Conservation (phyloP, 2,888 invertebrate species). For the Scaeva pyrastri region DNA sequence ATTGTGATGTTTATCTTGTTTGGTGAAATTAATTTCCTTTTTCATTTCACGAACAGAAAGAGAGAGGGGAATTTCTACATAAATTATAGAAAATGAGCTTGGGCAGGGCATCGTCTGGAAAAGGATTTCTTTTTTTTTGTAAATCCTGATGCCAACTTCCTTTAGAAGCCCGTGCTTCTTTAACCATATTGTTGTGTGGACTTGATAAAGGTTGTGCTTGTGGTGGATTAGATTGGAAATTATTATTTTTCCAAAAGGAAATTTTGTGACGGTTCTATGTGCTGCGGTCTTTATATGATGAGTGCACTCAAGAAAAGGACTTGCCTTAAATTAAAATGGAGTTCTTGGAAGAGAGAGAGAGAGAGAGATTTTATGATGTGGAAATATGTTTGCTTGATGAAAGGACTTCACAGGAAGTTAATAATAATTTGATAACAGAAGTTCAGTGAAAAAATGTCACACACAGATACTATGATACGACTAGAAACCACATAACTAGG, state of each 20-base stretch:
- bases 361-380: no score
- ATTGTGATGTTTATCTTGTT: slow-evolving; percentile 36
- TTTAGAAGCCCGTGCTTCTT: not conserved
- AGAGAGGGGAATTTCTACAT: not conserved
- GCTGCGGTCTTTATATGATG: not conserved
- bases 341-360: not conserved
- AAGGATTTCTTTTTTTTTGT: slow-evolving; percentile 19
- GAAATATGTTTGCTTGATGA: no score
- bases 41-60: slow-evolving; percentile 3
- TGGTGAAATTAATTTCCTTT: slow-evolving; percentile 50
- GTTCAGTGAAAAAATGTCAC: no score
- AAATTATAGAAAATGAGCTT: not conserved
- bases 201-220: slow-evolving; percentile 19
- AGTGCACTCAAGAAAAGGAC: not conserved
- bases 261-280: not conserved
- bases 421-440: no score
- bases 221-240: slow-evolving; percentile 18
- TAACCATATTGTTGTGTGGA: slow-evolving; percentile 8
- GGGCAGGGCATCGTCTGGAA: slow-evolving; percentile 13
- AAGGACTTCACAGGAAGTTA: no score
- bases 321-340: not conserved
- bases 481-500: no score
- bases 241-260: slow-evolving; percentile 19
- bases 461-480: no score
- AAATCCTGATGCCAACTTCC: not conserved